phyloP scores from a whole-genome alignment of 1,140 invertebrate species.

The Caenorhabditis brenneri region DNA sequence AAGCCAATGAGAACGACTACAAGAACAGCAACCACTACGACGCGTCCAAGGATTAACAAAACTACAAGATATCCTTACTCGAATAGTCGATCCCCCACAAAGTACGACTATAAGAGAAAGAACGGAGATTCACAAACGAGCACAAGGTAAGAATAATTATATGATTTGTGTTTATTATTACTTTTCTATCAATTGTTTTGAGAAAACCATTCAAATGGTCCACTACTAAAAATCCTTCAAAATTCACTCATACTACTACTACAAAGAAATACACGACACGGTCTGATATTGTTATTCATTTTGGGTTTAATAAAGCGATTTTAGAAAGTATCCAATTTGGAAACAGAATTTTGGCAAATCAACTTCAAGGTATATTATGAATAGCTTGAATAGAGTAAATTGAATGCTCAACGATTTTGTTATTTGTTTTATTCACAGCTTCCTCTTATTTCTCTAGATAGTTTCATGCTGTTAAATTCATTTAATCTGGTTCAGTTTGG shows the following conservation, averaged over 20 bases:
- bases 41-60: neutral
- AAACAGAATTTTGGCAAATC: too few species aligned
- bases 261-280: neutral
- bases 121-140: neutral
- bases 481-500: too few species aligned
- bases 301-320: neutral
- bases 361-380: too few species aligned
- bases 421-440: too few species aligned
- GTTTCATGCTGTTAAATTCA: too few species aligned
- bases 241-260: neutral
- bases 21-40: neutral
- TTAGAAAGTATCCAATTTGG: neutral
- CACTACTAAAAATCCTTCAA: neutral
- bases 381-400: too few species aligned
- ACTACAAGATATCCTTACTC: neutral
- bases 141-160: neutral
- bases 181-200: neutral
- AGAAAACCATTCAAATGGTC: neutral
- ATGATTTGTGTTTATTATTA: neutral
- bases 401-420: too few species aligned
- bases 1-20: neutral
- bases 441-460: too few species aligned
- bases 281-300: neutral
- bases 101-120: neutral
- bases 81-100: neutral